Evolutionary conservation across 2,113 vertebrate species (phyloP), one percentile per base, ranked within the genome.

Genomic region (Gobio gobio): DNA sequence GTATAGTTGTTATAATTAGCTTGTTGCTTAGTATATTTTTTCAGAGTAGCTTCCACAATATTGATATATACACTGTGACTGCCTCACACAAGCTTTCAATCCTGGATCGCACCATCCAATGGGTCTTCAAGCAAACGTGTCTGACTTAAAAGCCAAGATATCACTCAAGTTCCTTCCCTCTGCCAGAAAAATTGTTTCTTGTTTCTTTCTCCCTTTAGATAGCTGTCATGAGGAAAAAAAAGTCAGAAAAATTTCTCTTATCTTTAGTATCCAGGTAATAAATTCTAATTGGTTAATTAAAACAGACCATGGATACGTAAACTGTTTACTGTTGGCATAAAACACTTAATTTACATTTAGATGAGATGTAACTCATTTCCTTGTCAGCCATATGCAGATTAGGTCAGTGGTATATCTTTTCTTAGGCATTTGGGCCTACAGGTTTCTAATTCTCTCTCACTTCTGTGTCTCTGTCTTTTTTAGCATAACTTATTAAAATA

Each of bases 261-360:
- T 86, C 84, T 66, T 90, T 85, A 29, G 76, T 88, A 87, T 87
- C 86, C 83, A 82, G 84, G 86, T 89, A 92, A 92, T 92, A 90
- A 87, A 92, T 90, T 92, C 72, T 88, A 93, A 94, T 92, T 90
- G 89, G 88, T 92, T 92, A 91, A 92, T 94, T 93, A 92, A 91
- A 93, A 91, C 90, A 92, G 90, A 91, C 87, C 91, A 87, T 92
- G 89, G 91, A 93, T 92, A 92, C 91, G 88, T 94, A 91, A 93
- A 90, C 88, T 93, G 90, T 94, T 94, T 94, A 92, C 91, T 90
- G 91, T 93, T 94, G 91, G 91, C 93, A 91, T 92, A 91, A 93
- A 93, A 91, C 84, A 89, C 83, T 91, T 93, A 70, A 94, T 95
- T 94, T 94, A 93, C 93, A 94, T 94, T 94, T 95, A 95, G 94